phyloP scores from a whole-genome alignment of 2,797 vertebrate genomes.

The Pteropus rufus region DNA sequence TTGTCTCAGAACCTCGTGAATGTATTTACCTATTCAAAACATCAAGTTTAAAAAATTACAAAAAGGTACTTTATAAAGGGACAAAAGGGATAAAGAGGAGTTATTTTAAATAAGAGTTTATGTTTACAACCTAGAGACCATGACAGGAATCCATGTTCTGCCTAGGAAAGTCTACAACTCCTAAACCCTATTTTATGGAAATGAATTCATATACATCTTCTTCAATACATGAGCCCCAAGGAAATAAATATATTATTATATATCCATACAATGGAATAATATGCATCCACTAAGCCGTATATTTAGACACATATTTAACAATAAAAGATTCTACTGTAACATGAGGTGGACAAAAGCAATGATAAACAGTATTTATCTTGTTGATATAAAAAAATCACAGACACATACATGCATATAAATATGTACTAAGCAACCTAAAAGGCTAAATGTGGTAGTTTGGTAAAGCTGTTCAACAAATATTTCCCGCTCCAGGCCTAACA shows the following conservation, averaged over 20 bases:
- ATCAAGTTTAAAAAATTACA: neutral
- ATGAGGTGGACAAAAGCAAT: neutral
- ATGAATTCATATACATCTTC: neutral
- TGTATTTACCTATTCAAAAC: neutral
- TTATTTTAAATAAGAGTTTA: neutral
- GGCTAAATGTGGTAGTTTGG: neutral
- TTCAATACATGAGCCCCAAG: neutral
- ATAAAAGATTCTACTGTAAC: neutral
- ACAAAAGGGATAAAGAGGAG: neutral
- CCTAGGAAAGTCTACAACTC: neutral
- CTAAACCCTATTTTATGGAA: slow-evolving; percentile 6
- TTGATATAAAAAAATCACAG: neutral
- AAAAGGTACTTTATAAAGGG: neutral
- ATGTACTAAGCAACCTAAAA: neutral
- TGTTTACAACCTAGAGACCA: neutral
- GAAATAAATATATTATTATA: neutral
- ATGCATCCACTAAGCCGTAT: neutral
- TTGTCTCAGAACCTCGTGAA: neutral
- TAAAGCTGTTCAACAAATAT: neutral
- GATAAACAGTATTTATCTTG: neutral
- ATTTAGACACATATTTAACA: neutral
- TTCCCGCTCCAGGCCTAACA: neutral
- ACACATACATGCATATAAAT: neutral
- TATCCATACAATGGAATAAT: neutral
- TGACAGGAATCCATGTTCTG: neutral